phyloP scores from a whole-genome alignment of 2,888 invertebrate species.

The Lasioglossum villosulum region DNA sequence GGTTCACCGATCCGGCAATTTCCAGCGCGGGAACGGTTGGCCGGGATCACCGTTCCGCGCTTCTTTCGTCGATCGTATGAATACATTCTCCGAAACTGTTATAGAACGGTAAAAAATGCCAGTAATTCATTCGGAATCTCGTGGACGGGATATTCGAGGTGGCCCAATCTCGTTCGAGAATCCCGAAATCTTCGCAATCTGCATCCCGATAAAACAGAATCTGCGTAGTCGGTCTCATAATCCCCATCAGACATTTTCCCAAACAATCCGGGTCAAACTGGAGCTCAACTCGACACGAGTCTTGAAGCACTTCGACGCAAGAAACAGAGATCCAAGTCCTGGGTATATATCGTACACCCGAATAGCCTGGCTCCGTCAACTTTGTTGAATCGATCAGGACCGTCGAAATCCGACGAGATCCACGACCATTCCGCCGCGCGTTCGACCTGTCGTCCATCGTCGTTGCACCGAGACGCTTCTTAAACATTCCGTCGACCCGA shows the following conservation, averaged over 20 bases:
- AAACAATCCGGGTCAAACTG: neutral
- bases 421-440: neutral
- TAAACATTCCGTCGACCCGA: constrained; percentile 33
- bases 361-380: neutral
- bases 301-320: neutral
- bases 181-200: constrained; percentile 11
- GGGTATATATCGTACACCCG: neutral
- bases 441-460: neutral
- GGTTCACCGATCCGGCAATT: constrained; percentile 14
- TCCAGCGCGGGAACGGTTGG: constrained; percentile 18
- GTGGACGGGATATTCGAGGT: neutral
- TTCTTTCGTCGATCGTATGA: neutral
- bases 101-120: neutral
- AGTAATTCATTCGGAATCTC: neutral
- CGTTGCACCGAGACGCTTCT: constrained; percentile 17
- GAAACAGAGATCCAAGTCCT: constrained; percentile 9
- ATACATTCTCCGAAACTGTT: neutral
- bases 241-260: constrained; percentile 4
- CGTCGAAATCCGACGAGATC: neutral
- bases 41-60: constrained; percentile 3
- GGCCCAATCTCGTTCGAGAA: neutral
- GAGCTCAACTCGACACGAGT: neutral
- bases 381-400: neutral
- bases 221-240: neutral
- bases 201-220: neutral